phyloP scores from a whole-genome alignment of 1,140 invertebrate species.

The Drosophila insularis region DNA sequence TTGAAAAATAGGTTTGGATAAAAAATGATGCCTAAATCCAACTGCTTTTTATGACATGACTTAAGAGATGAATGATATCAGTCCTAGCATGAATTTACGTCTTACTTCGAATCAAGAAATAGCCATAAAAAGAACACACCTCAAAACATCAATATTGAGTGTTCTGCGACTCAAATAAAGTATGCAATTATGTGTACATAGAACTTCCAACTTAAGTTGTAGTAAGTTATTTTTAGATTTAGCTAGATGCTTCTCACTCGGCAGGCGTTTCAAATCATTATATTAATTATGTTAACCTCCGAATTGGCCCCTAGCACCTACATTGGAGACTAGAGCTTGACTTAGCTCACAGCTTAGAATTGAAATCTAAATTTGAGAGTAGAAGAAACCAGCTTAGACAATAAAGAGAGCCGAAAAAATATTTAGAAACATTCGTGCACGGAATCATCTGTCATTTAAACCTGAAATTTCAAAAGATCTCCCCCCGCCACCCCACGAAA shows the following conservation, averaged over 20 bases:
- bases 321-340: conserved; percentile 28
- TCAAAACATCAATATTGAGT: not conserved
- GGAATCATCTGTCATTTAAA: conserved; percentile 58
- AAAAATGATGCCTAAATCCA: no score
- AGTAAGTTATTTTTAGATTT: conserved; percentile 20
- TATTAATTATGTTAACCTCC: conserved; percentile 64
- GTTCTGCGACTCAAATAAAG: not conserved
- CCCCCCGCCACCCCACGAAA: not conserved
- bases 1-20: no score
- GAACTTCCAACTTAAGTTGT: not conserved
- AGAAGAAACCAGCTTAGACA: conserved; percentile 24
- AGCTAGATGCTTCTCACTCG: conserved; percentile 17
- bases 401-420: conserved; percentile 31
- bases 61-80: no score
- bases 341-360: conserved; percentile 61
- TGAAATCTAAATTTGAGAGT: conserved; percentile 28
- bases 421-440: conserved; percentile 24
- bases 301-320: conserved; percentile 43
- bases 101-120: not conserved
- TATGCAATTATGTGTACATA: not conserved
- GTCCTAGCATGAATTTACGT: not conserved
- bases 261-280: conserved; percentile 53
- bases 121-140: not conserved
- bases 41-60: no score
- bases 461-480: conserved; percentile 60